Base-by-base conservation (phyloP, 2,797 vertebrate species). In the Nasua narica region DNA sequence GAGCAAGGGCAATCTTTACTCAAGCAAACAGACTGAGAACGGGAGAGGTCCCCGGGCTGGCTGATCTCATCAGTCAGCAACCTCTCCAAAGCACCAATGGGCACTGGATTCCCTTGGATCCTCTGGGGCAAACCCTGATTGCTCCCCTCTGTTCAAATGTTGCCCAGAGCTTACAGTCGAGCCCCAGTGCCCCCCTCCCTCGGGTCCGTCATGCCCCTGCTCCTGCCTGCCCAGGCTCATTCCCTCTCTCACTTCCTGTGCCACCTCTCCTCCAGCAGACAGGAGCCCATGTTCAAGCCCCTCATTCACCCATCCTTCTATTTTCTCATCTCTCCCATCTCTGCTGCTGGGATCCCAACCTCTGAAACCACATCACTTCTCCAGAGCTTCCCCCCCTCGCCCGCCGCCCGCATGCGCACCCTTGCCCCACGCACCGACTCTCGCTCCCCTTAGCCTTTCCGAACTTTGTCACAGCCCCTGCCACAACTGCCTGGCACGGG, bases 361-460 rank as follows among this genome's bases (percentile, higher is more conserved):
- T 54, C 65, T 43, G 35, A 70, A 52, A 37, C 32, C n/a, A 7
- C 6, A 3, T 58, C 8, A 19, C 37, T 81, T 32, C 35, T 74
- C 37, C 5, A 23, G 9, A 2, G 8, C 2, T 1, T 25, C 8
- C 50, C 35, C n/a, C 19, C 3, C 11, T 32, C 2, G 5, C 27
- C 52, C 19, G 1, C 10, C 0, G 16, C 40, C 29, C 21, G 2
- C 15, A 27, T 0, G 2, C 3, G 7, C 21, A 50, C 37, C 2
- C 27, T 21, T 2, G 10, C 18, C 27, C 21, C 14, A 2, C 0
- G 10, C 8, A 9, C 5, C 0, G 8, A 67, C 2, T 76, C 52
- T 46, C 5, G 2, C 82, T 14, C 35, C 46, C 48, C 13, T 21
- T 1, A 4, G 10, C 67, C 21, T 27, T 15, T 35, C 70, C 23